Evolutionary conservation across 2,113 vertebrate genomes (phyloP), one percentile per base, ranked within the genome.

Genomic region (Odobenus rosmarus): DNA sequence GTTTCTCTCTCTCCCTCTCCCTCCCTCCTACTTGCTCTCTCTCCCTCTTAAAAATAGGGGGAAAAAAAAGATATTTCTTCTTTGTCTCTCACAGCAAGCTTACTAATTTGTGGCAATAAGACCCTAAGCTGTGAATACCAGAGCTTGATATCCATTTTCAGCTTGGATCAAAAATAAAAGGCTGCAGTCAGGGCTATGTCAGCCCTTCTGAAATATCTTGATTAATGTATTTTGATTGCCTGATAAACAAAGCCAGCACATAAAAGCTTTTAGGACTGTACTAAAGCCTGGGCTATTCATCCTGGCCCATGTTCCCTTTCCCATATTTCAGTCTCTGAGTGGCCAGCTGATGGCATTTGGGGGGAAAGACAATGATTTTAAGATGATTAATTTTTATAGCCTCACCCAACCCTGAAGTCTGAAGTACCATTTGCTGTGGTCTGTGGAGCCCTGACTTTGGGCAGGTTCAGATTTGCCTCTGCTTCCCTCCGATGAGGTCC

Each of bases 321-420:
- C 55, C 74, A 13, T 87, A 57, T 89, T 90, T 92, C 51, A 94
- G 57, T 95, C 93, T 83, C 64, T 84, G 51, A 77, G 61, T 57
- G 46, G 59, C 61, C 26, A 90, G 51, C 51, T 84, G 82, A 93
- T 92, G 46, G 46, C 26, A 86, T 82, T 62, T 67, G 4, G 23
- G 10, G 21, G 1, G 36, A 74, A 92, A 23, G 36, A 88, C 12
- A 92, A 1, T 84, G 46, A 80, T 85, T 97, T 83, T 95, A 57
- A 93, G 71, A 83, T 55, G 46, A 93, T 77, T 83, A 24, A 89
- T 89, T 69, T 76, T 89, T 84, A 80, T 4, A 59, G 39, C 49
- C 13, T 77, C 42, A 46, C 36, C 28, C 53, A 91, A 2, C 36
- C 61, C 74, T 87, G 51, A 91, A 90, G 71, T 28, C 61, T 9